Base-by-base conservation (phyloP, 1,140 invertebrate genomes). In the Lepidurus arcticus region DNA sequence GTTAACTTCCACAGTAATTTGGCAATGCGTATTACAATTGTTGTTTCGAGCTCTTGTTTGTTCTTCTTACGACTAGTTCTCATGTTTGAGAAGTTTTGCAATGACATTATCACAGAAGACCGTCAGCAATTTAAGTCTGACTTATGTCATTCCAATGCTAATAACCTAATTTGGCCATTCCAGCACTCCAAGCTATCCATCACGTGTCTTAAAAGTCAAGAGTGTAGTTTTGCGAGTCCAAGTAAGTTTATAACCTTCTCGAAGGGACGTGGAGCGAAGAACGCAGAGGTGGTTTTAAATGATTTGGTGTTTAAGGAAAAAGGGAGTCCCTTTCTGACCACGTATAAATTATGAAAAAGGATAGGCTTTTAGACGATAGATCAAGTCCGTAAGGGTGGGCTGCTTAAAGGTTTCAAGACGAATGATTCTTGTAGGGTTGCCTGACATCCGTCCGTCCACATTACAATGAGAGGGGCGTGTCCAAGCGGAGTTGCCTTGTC, bases 401-500 rank as follows among this genome's bases (percentile, higher is more conserved):
- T 65, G 21, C 13, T 7, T 65, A 65, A 13, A 65, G 53, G 53
- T 65, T 65, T 65, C 53, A 65, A 65, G 53, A 65, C 21, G 53
- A 65, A 65, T 65, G 53, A 65, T 65, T 65, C 7, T 65, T 9
- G 53, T 65, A 9, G 53, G 53, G 13, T 9, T 65, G 21, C 16
- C 53, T 65, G 53, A 65, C 53, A 65, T 65, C 53, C 53, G 53
- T 65, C 53, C 21, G 16, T 65, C 53, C 53, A 16, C 9, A 65
- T 65, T 65, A 65, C 53, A 65, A 65, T 65, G 53, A 65, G 53
- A 9, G 53, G 53, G 53, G 53, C 53, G 53, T 9, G 53, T 13
- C 53, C 53, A 65, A 65, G 53, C 21, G 53, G 13, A 65, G 53
- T 65, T 65, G 53, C 53, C 53, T 65, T 65, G 53, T 65, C 53